Conservation (phyloP, 1,140 invertebrate genomes). For the Leguminivora glycinivorella region DNA sequence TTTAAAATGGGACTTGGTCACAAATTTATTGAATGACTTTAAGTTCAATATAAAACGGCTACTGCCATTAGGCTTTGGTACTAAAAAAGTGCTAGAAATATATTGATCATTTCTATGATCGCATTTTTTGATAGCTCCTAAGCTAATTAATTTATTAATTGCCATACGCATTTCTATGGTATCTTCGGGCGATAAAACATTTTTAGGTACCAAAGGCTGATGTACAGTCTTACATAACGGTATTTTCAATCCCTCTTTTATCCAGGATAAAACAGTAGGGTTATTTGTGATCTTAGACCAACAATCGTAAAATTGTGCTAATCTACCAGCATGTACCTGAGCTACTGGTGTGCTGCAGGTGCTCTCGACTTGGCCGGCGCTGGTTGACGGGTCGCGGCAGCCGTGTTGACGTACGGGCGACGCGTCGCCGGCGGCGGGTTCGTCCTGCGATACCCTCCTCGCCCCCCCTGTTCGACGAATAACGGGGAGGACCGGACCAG, state of each 20-base stretch:
- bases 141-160: slow-evolving; percentile 9
- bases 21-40: slow-evolving; percentile 20
- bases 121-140: slow-evolving; percentile 13
- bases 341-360: slow-evolving; percentile 22
- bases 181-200: neutral
- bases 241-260: slow-evolving; percentile 1
- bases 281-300: slow-evolving; percentile 16
- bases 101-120: neutral
- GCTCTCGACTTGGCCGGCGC: slow-evolving; percentile 10
- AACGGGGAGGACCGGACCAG: slow-evolving; percentile 27
- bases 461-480: slow-evolving; percentile 31
- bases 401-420: neutral
- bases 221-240: slow-evolving; percentile 1
- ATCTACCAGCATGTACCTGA: slow-evolving; percentile 26
- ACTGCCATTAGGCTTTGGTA: slow-evolving; percentile 3
- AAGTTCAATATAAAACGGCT: slow-evolving; percentile 27
- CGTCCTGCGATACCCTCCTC: slow-evolving; percentile 23
- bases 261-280: neutral
- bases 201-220: slow-evolving; percentile 5
- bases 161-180: neutral
- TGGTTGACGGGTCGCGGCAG: neutral
- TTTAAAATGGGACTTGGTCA: slow-evolving; percentile 22
- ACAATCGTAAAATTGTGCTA: neutral
- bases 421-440: neutral
- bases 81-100: slow-evolving; percentile 22